phyloP scores from a whole-genome alignment of 2,113 vertebrate species.

The Urocolius indicus region DNA sequence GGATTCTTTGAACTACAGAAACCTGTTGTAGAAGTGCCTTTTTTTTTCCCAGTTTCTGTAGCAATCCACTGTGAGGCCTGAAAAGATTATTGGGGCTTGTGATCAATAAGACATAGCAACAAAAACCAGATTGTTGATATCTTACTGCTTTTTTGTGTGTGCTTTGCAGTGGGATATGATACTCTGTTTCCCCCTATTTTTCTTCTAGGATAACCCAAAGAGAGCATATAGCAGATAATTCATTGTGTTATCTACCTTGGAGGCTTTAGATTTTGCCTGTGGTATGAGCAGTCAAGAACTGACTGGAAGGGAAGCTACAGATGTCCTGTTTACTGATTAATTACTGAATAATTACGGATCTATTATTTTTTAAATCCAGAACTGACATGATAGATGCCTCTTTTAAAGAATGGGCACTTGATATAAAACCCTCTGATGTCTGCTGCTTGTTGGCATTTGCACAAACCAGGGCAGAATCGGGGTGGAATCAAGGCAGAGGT shows the following conservation, averaged over 20 bases:
- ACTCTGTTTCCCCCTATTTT: background rate
- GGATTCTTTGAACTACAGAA: conserved; percentile 10
- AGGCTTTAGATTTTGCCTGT: background rate
- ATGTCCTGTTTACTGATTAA: background rate
- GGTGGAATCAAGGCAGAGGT: background rate
- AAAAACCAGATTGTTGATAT: background rate
- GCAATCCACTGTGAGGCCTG: background rate
- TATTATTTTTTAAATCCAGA: background rate
- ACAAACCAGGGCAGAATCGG: background rate
- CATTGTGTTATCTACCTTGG: background rate
- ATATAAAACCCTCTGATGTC: background rate
- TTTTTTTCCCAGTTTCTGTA: background rate
- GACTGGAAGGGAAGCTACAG: background rate
- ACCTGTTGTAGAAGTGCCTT: background rate
- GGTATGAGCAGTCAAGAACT: background rate
- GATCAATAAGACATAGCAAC: background rate
- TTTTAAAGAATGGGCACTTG: background rate
- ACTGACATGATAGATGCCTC: background rate
- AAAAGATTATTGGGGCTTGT: background rate
- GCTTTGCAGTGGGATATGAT: background rate
- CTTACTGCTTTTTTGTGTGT: background rate
- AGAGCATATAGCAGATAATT: background rate
- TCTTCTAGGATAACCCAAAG: background rate
- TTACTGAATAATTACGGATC: too few species aligned
- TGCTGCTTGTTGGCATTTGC: background rate